Evolutionary conservation across 2,888 invertebrate species (phyloP), one percentile per base, ranked within the genome.

Genomic region (Arge pagana): DNA sequence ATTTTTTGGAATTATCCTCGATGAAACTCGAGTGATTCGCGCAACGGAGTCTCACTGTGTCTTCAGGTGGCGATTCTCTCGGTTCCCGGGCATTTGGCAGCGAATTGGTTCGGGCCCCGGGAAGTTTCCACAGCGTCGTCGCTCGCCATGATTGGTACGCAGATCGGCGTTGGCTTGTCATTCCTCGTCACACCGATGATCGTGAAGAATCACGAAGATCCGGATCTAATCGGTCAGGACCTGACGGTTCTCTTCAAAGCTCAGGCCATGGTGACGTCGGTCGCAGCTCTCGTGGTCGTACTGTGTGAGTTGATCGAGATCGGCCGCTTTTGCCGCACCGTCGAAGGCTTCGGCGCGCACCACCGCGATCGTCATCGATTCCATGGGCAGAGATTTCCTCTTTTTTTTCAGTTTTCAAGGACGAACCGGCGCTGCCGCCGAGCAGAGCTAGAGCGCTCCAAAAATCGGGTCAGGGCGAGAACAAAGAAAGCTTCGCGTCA

Each of bases 121-220:
- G 80, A 86, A 73, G 42, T 76, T 3, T 80, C 88, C 3, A 84
- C 85, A 1, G 89, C 89, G 1, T 87, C 87, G 60, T 83, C 88
- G 36, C 77, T 89, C 15, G 88, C 87, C 3, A 83, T 89, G 15
- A 86, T 89, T 65, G 89, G 89, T 4, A 85, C 85, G 63, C 87
- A 88, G 81, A 70, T 89, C n/a, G 81, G 90, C 1, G 80, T 86
- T 30, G 87, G 88, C 0, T 64, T 87, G 1, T 87, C 88, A 40
- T 91, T 89, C 68, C 74, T 89, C 4, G 54, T 88, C 4, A 86
- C 88, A 1, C 86, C 89, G 1, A 71, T 84, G 50, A 55, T 82
- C 16, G 80, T 83, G 1, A 72, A 62, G 53, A 79, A 80, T 61
- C 77, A 78, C 21, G 78, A 78, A 1, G 71, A 78, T 28, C 33